phyloP scores from a whole-genome alignment of 2,113 vertebrate species.

The Rostratula benghalensis region DNA sequence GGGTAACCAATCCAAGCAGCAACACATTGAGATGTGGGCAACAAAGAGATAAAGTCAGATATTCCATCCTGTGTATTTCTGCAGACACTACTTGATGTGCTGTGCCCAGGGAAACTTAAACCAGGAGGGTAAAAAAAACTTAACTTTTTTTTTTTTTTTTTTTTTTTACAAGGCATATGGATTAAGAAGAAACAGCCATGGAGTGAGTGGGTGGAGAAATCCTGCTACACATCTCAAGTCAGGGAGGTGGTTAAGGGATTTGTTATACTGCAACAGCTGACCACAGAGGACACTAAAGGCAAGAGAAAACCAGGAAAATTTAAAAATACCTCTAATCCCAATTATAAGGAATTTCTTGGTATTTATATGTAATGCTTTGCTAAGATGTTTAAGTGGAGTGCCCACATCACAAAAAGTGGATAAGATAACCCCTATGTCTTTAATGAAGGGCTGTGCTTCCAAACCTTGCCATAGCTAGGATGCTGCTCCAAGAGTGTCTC shows the following conservation, averaged over 20 bases:
- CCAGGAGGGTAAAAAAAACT: background rate
- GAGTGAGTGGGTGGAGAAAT: background rate
- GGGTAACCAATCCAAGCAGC: background rate
- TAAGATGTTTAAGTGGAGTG: background rate
- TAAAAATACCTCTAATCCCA: rapidly evolving
- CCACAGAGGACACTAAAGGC: background rate
- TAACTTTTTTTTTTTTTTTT: background rate
- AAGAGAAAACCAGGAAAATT: background rate
- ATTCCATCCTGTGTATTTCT: background rate
- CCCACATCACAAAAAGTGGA: background rate
- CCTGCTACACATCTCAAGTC: background rate
- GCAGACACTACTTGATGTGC: background rate
- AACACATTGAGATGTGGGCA: background rate
- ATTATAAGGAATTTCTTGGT: background rate
- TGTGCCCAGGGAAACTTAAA: background rate
- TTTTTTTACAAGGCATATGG: background rate
- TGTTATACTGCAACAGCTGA: background rate
- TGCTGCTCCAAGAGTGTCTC: background rate
- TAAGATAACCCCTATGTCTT: background rate
- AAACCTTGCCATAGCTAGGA: background rate
- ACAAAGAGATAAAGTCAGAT: slow-evolving; percentile 13
- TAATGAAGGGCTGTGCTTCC: background rate
- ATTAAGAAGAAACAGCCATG: background rate
- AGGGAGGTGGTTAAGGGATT: background rate
- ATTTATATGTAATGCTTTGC: background rate